These are phyloP conservation scores for Heliconius eleuchia DNA, from an alignment of 1,140 invertebrate species.

Conservation along the genomic window DNA sequence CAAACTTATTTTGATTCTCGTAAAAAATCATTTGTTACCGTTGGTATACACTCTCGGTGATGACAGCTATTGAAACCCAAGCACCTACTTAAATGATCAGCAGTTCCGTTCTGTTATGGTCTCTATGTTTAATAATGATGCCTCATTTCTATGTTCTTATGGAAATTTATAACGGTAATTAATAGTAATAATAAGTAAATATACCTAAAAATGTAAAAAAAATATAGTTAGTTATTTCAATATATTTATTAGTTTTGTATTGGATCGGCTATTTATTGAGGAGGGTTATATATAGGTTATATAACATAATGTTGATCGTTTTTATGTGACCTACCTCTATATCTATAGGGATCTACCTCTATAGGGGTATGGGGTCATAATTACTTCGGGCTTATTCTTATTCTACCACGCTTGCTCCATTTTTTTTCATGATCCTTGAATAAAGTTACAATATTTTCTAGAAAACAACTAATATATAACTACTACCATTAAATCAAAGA, in stretches of 20 bases:
- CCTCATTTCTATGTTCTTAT: neutral
- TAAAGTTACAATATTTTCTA: no score
- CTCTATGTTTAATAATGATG: neutral
- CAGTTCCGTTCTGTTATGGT: neutral
- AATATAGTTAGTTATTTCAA: neutral
- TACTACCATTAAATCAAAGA: neutral
- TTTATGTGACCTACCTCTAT: no score
- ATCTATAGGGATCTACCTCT: no score
- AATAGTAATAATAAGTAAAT: neutral
- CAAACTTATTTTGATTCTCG: neutral
- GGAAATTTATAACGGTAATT: neutral
- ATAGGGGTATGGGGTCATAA: no score
- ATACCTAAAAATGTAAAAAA: neutral
- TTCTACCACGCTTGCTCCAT: no score
- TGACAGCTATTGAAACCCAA: neutral
- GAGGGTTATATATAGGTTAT: no score
- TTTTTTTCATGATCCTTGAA: no score
- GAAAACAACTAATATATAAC: no score
- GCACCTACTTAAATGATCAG: slow-evolving; percentile 12
- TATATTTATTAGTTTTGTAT: no score
- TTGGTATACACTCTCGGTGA: neutral
- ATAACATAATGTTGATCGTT: no score
- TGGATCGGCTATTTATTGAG: no score
- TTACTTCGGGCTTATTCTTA: no score
- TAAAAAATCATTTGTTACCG: neutral